phyloP scores from a whole-genome alignment of 1,140 invertebrate species.

The Steinernema feltiae region DNA sequence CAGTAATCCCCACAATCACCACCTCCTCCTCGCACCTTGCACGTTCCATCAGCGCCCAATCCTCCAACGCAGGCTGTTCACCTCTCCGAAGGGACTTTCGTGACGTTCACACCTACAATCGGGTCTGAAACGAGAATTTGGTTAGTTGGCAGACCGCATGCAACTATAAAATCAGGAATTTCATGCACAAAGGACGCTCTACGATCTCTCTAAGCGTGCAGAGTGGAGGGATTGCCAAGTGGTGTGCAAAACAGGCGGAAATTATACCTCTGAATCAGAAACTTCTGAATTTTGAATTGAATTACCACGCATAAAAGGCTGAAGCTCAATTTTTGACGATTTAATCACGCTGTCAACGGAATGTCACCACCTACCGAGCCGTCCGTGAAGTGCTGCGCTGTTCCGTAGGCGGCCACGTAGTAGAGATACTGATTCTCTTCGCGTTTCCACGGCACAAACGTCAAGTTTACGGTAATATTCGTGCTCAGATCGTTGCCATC shows the following conservation, averaged over 20 bases:
- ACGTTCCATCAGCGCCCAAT: conserved; percentile 36
- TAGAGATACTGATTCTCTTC: conserved; percentile 41
- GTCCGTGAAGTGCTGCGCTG: conserved; percentile 39
- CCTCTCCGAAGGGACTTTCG: conserved; percentile 38
- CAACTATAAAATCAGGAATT: not conserved
- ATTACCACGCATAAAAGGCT: too few relatives aligned
- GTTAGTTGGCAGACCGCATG: too few relatives aligned
- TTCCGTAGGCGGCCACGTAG: conserved; percentile 50
- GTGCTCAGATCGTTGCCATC: conserved; percentile 27
- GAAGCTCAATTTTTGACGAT: too few relatives aligned
- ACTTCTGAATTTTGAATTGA: not conserved
- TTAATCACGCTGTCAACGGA: too few relatives aligned
- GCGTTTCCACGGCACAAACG: conserved; percentile 38
- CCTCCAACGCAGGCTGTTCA: conserved; percentile 34
- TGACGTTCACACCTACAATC: conserved; percentile 50
- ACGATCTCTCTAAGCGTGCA: too few relatives aligned
- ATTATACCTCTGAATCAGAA: not conserved
- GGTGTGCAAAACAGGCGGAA: too few relatives aligned
- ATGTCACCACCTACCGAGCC: too few relatives aligned
- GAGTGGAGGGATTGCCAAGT: too few relatives aligned
- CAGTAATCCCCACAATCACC: conserved; percentile 4
- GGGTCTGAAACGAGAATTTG: conserved; percentile 31
- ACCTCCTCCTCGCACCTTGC: conserved; percentile 39
- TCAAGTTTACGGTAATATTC: conserved; percentile 45
- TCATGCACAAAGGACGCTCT: not conserved